phyloP scores from a whole-genome alignment of 2,888 invertebrate genomes.

The Calephelis perditalis region DNA sequence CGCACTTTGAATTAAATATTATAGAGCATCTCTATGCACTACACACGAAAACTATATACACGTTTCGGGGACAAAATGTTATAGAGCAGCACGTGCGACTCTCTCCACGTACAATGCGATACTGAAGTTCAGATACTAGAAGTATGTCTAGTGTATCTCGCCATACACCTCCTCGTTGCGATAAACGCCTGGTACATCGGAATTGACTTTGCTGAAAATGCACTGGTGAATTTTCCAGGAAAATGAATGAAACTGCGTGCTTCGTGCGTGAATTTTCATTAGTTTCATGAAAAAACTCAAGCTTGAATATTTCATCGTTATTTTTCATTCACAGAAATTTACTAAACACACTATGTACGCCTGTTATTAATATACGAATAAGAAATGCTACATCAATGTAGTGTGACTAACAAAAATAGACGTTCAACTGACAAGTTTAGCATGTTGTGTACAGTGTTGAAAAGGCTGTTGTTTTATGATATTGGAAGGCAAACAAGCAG shows the following conservation, averaged over 20 bases:
- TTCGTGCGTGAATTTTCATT: conserved; percentile 11
- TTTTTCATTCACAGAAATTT: no score
- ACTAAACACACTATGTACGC: no score
- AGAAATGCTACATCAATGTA: no score
- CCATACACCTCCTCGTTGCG: conserved; percentile 40
- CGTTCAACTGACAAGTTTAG: no score
- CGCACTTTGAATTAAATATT: conserved; percentile 29
- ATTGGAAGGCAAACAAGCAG: no score
- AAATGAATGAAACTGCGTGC: conserved; percentile 16
- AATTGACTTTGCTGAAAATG: conserved; percentile 33
- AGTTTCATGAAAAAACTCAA: not conserved
- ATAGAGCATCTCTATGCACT: conserved; percentile 26
- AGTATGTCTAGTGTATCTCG: conserved; percentile 53
- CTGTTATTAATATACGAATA: no score
- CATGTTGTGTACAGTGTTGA: no score
- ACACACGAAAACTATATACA: conserved; percentile 35
- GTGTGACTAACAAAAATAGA: no score
- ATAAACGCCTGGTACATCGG: conserved; percentile 52
- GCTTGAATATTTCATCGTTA: no score
- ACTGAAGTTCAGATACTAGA: conserved; percentile 51
- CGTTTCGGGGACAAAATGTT: conserved; percentile 30
- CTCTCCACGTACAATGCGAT: conserved; percentile 53
- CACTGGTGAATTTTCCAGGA: conserved; percentile 29
- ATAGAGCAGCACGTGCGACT: conserved; percentile 42
- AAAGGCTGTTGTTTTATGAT: no score